phyloP scores from a whole-genome alignment of 2,113 vertebrate genomes.

The Bubo blakistoni region DNA sequence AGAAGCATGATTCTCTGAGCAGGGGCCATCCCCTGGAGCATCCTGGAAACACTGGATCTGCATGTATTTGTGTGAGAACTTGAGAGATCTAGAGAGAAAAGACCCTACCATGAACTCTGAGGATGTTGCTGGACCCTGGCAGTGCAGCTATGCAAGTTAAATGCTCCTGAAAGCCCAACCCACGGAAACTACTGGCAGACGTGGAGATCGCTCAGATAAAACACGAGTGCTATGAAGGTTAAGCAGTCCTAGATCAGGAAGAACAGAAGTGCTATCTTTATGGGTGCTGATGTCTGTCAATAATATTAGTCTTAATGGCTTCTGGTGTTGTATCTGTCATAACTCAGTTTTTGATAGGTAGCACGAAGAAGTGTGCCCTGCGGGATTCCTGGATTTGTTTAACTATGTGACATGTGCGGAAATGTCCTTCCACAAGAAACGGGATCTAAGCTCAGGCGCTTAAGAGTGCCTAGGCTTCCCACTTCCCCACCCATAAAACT shows the following conservation, averaged over 20 bases:
- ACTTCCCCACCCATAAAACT: background rate
- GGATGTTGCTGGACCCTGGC: background rate
- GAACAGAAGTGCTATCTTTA: background rate
- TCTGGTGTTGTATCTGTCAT: background rate
- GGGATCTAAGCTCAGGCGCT: background rate
- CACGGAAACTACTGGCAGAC: background rate
- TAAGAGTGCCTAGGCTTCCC: background rate
- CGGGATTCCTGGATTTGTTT: background rate
- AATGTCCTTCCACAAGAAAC: background rate
- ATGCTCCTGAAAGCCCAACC: background rate
- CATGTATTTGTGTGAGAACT: background rate
- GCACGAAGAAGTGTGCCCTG: background rate
- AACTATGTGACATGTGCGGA: rapidly evolving
- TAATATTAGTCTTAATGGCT: background rate
- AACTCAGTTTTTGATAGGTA: background rate
- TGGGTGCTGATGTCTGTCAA: background rate
- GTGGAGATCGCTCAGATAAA: background rate
- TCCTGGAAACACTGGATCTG: background rate
- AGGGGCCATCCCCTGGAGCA: background rate
- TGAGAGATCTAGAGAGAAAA: background rate
- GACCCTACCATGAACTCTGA: background rate
- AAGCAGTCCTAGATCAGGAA: background rate
- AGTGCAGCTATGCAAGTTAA: background rate
- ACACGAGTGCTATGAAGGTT: background rate
- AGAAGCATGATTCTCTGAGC: background rate